Base-by-base conservation (phyloP, 2,888 invertebrate genomes). In the Hypercompe scribonia region DNA sequence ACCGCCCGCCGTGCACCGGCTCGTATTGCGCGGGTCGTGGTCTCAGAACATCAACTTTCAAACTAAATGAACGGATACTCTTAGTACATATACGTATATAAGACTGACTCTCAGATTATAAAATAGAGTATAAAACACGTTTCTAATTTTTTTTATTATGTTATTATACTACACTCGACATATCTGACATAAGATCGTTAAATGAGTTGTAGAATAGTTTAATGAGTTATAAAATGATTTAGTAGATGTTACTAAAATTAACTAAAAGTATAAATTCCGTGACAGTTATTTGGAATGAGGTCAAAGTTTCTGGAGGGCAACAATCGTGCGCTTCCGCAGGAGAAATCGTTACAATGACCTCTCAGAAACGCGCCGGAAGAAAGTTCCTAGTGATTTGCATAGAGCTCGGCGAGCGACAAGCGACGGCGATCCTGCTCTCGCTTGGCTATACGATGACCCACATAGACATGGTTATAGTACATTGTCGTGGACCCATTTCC, bases 301-400 rank as follows among this genome's bases (percentile, higher is more conserved):
- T 76, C 81, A 81, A 84, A 80, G 84, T 84, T 90, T 89, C 84
- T 89, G 90, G 86, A 88, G 84, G 85, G 86, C 83, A 86, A 88
- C 85, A 87, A 83, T 86, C 86, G 87, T 86, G 85, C 87, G 87
- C 84, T 86, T 85, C 87, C 88, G 87, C 86, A 82, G 89, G 93
- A 92, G 94, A 94, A 94, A 94, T 94, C 92, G 91, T 91, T 90
- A 93, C 92, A 93, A 92, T 91, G 92, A 87, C 92, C 90, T 89
- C 90, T 90, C 88, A 89, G 89, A 87, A 88, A 87, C 84, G 85
- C 89, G 88, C 91, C 93, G 93, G 94, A 95, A 94, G 95, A 95
- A 95, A 95, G 94, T 95, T 93, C 93, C 93, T 92, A 90, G 84
- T 87, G 86, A 95, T 95, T 94, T 93, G 92, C 95, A 95, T 94